Evolutionary conservation across 2,113 vertebrate species (phyloP).

Genomic region (Clarias magur): DNA sequence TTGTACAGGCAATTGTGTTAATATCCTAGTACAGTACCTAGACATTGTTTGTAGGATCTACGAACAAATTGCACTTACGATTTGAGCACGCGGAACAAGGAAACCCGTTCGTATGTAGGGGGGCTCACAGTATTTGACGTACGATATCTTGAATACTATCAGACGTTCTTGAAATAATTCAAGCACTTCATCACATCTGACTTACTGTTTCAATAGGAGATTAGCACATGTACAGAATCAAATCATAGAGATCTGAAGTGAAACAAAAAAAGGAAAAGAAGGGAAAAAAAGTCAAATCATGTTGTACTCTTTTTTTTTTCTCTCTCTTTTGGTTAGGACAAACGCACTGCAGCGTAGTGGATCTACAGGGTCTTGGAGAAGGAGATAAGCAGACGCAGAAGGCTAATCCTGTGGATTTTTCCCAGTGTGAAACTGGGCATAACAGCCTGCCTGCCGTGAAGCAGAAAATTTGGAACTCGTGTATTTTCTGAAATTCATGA

Average conservation of each 20-base stretch:
- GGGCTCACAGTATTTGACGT: no score
- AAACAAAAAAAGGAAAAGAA: not conserved
- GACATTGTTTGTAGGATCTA: no score
- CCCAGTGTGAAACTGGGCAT: conserved; percentile 63
- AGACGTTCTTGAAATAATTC: not conserved
- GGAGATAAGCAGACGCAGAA: conserved; percentile 64
- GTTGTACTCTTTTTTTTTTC: not conserved
- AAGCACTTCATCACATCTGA: not conserved
- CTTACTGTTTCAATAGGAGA: not conserved
- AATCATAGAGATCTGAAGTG: not conserved
- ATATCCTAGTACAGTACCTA: no score
- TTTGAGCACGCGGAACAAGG: no score
- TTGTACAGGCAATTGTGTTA: no score
- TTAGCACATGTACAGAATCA: not conserved
- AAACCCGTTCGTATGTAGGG: no score
- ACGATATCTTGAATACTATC: not conserved
- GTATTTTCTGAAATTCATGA: not conserved
- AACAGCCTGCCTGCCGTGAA: conserved; percentile 56
- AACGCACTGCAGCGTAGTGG: conserved; percentile 12
- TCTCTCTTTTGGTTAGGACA: not conserved
- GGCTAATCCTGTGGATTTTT: conserved; percentile 70
- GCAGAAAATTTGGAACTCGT: conserved; percentile 54
- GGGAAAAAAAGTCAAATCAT: not conserved
- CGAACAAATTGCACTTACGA: no score
- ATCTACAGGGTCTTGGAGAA: conserved; percentile 51